Conservation (phyloP, 2,888 invertebrate genomes). For the Adelphocoris suturalis region DNA sequence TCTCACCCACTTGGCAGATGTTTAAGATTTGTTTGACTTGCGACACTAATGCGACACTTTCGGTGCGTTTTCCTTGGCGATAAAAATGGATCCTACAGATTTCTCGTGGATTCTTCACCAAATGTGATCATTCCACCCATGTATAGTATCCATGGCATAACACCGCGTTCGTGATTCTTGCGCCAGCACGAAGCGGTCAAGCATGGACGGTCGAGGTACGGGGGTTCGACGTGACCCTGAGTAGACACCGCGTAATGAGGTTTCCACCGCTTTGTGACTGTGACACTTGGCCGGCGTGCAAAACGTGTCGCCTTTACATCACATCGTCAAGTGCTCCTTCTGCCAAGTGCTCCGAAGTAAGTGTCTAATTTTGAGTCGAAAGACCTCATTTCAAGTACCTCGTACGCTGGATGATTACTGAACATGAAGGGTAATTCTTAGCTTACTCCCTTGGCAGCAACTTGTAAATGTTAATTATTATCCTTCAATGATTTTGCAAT, state of each 20-base stretch:
- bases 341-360: neutral
- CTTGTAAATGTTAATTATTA: no score
- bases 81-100: no score
- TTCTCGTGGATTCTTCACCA: no score
- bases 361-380: neutral
- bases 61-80: no score
- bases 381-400: neutral
- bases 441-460: no score
- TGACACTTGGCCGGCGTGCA: neutral
- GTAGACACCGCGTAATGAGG: constrained; percentile 29
- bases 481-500: no score
- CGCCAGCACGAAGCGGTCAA: constrained; percentile 34
- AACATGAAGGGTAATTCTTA: no score
- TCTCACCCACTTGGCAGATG: no score
- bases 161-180: constrained; percentile 14
- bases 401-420: no score
- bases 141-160: neutral
- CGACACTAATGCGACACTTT: no score
- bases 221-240: neutral
- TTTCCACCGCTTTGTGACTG: neutral
- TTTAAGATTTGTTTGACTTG: no score
- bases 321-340: neutral
- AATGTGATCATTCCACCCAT: no score
- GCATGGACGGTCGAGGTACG: neutral
- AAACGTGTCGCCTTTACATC: neutral